These are phyloP conservation scores for Liparis tanakae DNA, from an alignment of 2,797 vertebrate species.

Conservation along the genomic window DNA sequence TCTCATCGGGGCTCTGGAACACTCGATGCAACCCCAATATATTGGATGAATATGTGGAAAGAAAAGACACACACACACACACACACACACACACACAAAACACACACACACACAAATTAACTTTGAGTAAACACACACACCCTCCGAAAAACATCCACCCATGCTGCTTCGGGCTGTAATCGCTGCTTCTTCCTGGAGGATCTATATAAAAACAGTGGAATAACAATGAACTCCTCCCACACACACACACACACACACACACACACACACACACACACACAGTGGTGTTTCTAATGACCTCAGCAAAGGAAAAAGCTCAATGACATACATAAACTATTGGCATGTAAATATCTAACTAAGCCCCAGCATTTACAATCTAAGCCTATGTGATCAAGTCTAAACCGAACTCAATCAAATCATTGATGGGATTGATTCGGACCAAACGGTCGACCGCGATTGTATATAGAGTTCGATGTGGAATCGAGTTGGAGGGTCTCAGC, in stretches of 20 bases:
- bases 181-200: conserved; percentile 51
- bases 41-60: conserved; percentile 59
- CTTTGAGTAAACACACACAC: neutral
- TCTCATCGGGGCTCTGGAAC: conserved; percentile 53
- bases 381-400: conserved; percentile 28
- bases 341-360: conserved; percentile 45
- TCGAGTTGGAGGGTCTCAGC: conserved; percentile 62
- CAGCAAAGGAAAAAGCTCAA: conserved; percentile 32
- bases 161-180: conserved; percentile 60
- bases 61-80: conserved; percentile 39
- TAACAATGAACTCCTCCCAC: conserved; percentile 66
- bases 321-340: conserved; percentile 32
- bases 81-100: conserved; percentile 26
- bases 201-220: conserved; percentile 46
- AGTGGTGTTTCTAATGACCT: conserved; percentile 15
- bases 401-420: conserved; percentile 64
- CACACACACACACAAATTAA: conserved; percentile 20
- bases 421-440: conserved; percentile 71
- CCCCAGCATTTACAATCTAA: conserved; percentile 12
- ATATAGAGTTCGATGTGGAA: conserved; percentile 59
- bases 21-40: conserved; percentile 50
- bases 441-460: conserved; percentile 63
- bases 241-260: conserved; percentile 5
- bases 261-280: conserved; percentile 49
- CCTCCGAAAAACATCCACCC: conserved; percentile 40